Evolutionary conservation across 2,797 vertebrate species (phyloP).

Genomic region (Pseudopleuronectes americanus): DNA sequence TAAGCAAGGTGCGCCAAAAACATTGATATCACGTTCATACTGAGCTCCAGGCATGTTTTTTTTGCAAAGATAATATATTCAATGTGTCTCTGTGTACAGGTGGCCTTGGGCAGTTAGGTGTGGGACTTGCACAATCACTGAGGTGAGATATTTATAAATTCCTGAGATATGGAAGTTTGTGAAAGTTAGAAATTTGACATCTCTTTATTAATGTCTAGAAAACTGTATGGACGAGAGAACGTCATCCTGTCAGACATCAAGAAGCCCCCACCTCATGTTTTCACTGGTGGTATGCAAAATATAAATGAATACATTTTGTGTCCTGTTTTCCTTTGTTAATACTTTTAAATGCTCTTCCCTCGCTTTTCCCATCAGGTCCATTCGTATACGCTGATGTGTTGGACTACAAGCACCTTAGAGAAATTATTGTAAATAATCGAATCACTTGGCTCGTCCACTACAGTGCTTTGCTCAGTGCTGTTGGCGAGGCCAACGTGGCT

Average conservation of each 20-base stretch:
- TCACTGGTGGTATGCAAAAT: slow-evolving; percentile 73
- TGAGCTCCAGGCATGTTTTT: not conserved
- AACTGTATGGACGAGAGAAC: slow-evolving; percentile 82
- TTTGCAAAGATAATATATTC: not conserved
- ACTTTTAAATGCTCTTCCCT: not conserved
- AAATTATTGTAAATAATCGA: slow-evolving; percentile 82
- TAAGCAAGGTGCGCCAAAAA: slow-evolving; percentile 32
- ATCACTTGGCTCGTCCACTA: slow-evolving; percentile 87
- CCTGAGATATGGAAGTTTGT: not conserved
- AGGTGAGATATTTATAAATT: slow-evolving; percentile 72
- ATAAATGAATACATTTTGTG: not conserved
- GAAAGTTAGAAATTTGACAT: slow-evolving; percentile 15
- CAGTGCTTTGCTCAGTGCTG: slow-evolving; percentile 84
- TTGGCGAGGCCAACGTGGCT: slow-evolving; percentile 83
- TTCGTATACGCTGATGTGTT: slow-evolving; percentile 86
- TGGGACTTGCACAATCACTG: slow-evolving; percentile 82
- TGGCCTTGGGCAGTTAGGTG: slow-evolving; percentile 85
- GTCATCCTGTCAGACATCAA: slow-evolving; percentile 86
- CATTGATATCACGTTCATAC: slow-evolving; percentile 29
- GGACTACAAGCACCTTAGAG: slow-evolving; percentile 85
- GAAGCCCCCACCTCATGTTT: slow-evolving; percentile 81
- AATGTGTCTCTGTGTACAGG: slow-evolving; percentile 67
- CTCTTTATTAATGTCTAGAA: slow-evolving; percentile 61
- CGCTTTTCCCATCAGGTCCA: slow-evolving; percentile 71
- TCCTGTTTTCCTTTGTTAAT: slow-evolving; percentile 8